These are phyloP conservation scores for Tenodera sinensis DNA, from an alignment of 2,888 invertebrate genomes.

Conservation along the genomic window DNA sequence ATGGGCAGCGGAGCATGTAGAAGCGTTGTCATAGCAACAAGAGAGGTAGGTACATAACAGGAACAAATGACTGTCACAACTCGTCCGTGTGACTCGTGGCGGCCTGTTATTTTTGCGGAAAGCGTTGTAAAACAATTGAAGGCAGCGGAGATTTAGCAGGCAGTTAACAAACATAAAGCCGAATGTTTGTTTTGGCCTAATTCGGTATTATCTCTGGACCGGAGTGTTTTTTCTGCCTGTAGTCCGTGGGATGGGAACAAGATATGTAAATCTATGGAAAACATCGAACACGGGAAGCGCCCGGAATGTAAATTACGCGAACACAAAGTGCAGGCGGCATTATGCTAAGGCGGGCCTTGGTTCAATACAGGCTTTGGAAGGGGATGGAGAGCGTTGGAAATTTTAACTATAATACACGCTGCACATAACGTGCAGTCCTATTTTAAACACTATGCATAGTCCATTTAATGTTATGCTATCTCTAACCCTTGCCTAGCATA, in stretches of 20 bases:
- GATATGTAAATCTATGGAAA: not conserved
- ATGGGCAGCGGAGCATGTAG: not conserved
- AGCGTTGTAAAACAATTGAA: not conserved
- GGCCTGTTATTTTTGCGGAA: no score
- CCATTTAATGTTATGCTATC: no score
- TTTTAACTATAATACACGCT: not conserved
- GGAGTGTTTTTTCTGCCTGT: no score
- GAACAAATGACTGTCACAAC: not conserved
- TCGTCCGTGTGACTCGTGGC: not conserved
- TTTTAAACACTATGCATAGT: no score
- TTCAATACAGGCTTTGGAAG: no score
- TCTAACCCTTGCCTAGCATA: no score
- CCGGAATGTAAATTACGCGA: not conserved
- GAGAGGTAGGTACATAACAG: not conserved
- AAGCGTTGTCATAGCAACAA: not conserved
- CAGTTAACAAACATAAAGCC: no score
- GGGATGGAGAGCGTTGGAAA: not conserved
- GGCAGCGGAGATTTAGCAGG: no score
- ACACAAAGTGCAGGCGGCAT: not conserved
- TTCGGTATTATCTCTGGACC: not conserved
- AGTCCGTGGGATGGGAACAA: not conserved
- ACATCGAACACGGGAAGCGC: not conserved
- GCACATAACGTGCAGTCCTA: no score
- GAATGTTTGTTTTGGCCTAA: not conserved
- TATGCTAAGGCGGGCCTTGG: not conserved